These are phyloP conservation scores for Bemisia tabaci DNA, from an alignment of 1,140 invertebrate genomes.

Conservation along the genomic window DNA sequence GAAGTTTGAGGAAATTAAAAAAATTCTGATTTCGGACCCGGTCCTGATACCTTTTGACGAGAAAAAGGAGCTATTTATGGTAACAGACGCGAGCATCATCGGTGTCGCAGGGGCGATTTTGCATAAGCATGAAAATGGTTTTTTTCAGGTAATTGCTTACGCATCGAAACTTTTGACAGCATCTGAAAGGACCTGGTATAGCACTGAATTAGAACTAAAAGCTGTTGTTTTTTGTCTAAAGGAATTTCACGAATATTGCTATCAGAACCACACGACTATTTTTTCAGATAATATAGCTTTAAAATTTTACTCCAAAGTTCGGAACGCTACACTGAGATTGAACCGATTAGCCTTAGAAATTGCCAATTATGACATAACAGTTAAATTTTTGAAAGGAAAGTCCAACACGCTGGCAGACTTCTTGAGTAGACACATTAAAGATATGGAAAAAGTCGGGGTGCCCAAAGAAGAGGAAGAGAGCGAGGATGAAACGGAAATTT, in stretches of 20 bases:
- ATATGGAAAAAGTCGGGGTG: background rate
- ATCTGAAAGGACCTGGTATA: background rate
- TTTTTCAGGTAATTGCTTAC: background rate
- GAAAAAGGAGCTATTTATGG: background rate
- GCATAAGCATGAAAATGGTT: background rate
- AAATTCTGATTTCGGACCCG: background rate
- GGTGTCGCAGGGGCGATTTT: background rate
- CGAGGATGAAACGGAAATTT: background rate
- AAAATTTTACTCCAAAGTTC: background rate
- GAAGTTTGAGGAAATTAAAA: conserved; percentile 2
- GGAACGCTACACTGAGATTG: background rate
- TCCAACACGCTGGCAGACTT: background rate
- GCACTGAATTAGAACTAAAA: background rate
- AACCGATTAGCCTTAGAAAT: background rate
- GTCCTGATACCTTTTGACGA: background rate
- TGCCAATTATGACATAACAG: background rate
- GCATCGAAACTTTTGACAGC: background rate
- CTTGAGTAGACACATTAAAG: background rate
- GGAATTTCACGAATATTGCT: background rate
- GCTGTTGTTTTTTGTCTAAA: background rate
- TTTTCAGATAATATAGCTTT: background rate
- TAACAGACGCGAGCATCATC: background rate
- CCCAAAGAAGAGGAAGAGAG: background rate
- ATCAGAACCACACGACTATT: background rate
- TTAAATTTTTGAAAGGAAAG: background rate